These are phyloP conservation scores for Apistogramma diplotaenia DNA, from an alignment of 2,113 vertebrate genomes.

Conservation along the genomic window DNA sequence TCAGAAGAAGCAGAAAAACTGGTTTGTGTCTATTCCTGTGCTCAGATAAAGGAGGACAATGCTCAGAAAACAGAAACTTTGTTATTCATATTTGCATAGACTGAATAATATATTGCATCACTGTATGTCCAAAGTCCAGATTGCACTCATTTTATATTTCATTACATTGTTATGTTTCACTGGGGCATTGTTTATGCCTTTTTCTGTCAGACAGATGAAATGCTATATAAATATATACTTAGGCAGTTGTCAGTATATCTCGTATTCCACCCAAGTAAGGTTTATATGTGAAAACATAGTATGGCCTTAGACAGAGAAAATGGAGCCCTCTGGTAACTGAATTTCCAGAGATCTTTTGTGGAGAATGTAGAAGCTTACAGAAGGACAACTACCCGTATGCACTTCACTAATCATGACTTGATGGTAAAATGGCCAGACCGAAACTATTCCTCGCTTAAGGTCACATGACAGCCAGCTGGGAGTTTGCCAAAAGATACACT, in stretches of 20 bases:
- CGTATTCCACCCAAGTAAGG: too few relatives aligned
- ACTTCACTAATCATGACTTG: too few relatives aligned
- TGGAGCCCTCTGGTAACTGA: background rate
- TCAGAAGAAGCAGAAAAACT: slow-evolving; percentile 29
- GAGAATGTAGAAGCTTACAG: too few relatives aligned
- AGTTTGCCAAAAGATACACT: background rate
- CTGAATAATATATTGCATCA: background rate
- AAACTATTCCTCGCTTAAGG: background rate
- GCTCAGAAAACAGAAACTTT: background rate
- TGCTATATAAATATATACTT: background rate
- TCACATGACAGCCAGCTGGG: background rate
- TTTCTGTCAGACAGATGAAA: fast-evolving
- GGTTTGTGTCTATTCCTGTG: background rate
- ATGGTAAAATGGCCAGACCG: background rate
- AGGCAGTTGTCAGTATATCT: background rate
- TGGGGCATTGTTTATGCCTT: background rate
- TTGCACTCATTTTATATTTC: too few relatives aligned
- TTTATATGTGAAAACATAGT: background rate
- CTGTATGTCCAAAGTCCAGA: background rate
- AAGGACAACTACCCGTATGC: background rate
- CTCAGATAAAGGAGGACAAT: background rate
- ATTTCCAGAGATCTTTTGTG: too few relatives aligned
- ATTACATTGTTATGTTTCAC: too few relatives aligned
- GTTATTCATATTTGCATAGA: background rate
- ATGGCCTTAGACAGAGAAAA: background rate